Base-by-base conservation (phyloP, 2,888 invertebrate species). In the Trichopoda pennipes region DNA sequence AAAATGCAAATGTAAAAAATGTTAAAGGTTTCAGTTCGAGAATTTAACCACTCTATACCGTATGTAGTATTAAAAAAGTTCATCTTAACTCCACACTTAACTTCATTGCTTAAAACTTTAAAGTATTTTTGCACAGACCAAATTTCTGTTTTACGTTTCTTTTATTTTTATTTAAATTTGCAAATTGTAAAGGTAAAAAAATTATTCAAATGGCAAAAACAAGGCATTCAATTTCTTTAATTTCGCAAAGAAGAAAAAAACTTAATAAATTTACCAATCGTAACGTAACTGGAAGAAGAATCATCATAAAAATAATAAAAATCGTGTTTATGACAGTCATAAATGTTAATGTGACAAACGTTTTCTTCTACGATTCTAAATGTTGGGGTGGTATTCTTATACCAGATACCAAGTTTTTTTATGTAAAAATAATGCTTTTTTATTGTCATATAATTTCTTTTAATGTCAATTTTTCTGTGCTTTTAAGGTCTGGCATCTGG, bases 311-410 rank as follows among this genome's bases (percentile, higher is more conserved):
- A 85, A 78, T 85, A 83, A 85, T 85, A 85, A 85, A 86, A 85
- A 81, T 80, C 78, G 61, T 84, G 83, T 84, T 80, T 83, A 81
- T 84, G 85, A 84, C 85, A 78, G 75, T 84, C 85, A 86, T 85
- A 86, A 86, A 86, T 86, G 86, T 85, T 86, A 86, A 86, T 86
- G 85, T 80, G 85, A 84, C 85, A 85, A 82, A 77, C 82, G 72
- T 79, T 82, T 75, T 79, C n/a, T n/a, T 68, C n/a, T 35, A 35
- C 60, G n/a, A 35, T 51, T 44, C 44, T 44, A 32, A 42, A 23
- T 16, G 55, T 12, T 35, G 38, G 53, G 21, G 32, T 72, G 55
- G 32, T 38, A 2, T 44, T 74, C 17, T 61, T 10, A n/a, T n/a
- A 53, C 38, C 60, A 63, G 61, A 51, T 60, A 61, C 2, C 14